phyloP scores from a whole-genome alignment of 2,113 vertebrate species.

The Psilopsiagon aymara region DNA sequence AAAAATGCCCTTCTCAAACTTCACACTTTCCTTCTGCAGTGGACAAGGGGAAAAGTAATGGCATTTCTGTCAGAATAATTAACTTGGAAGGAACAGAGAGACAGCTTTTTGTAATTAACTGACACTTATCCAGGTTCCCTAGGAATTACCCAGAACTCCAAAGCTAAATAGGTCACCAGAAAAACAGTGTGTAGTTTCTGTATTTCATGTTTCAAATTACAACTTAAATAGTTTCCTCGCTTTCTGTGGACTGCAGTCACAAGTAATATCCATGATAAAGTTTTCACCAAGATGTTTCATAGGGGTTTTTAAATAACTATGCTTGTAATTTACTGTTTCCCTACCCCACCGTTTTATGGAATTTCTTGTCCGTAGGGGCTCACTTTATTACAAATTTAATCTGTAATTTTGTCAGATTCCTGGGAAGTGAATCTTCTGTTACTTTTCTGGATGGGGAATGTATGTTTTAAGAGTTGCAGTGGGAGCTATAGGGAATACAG shows the following conservation, averaged over 20 bases:
- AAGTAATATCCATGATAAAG: neutral
- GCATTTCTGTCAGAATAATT: conserved; percentile 69
- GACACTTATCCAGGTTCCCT: conserved; percentile 57
- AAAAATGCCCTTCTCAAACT: conserved; percentile 23
- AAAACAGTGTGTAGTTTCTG: neutral
- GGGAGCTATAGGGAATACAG: neutral
- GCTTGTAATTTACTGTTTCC: neutral
- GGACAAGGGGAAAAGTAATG: conserved; percentile 39
- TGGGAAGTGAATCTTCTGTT: neutral
- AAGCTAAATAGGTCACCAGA: conserved; percentile 55
- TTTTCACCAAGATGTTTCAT: neutral
- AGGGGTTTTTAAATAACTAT: neutral
- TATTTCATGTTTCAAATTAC: neutral
- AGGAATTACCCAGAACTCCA: conserved; percentile 39
- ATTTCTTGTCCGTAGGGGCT: neutral
- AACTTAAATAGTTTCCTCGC: neutral
- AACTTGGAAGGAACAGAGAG: conserved; percentile 30
- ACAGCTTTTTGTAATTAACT: conserved; percentile 54
- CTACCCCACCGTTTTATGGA: neutral
- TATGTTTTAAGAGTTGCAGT: neutral
- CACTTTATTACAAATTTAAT: neutral
- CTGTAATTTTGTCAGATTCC: neutral
- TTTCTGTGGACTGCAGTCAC: neutral
- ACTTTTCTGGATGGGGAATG: neutral
- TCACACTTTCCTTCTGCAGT: conserved; percentile 56